Conservation (phyloP, 1,140 invertebrate genomes). For the Danaus plexippus region DNA sequence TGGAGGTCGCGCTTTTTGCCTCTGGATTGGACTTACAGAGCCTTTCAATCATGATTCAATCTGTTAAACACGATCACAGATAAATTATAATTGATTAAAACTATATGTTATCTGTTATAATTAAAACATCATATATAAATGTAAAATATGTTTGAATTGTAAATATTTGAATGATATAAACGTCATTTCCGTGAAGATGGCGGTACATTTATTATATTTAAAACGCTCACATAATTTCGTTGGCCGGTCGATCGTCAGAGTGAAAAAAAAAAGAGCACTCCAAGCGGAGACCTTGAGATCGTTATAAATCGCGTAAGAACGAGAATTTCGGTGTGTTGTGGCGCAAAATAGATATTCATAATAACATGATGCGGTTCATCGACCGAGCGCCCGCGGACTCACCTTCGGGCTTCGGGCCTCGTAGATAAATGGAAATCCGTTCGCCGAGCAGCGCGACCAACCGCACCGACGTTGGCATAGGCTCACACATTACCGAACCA, state of each 20-base stretch:
- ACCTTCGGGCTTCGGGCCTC: slow-evolving; percentile 26
- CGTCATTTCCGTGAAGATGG: too few species aligned
- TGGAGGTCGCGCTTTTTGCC: slow-evolving; percentile 8
- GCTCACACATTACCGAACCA: slow-evolving; percentile 12
- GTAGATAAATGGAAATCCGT: slow-evolving; percentile 37
- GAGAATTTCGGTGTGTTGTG: slow-evolving; percentile 35
- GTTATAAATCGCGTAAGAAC: slow-evolving; percentile 31
- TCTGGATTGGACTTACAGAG: background rate
- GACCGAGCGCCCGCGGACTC: slow-evolving; percentile 33
- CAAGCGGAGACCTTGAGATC: slow-evolving; percentile 27
- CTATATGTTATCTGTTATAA: background rate
- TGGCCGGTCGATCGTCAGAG: slow-evolving; percentile 5
- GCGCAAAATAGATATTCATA: slow-evolving; percentile 46
- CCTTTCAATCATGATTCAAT: too few species aligned
- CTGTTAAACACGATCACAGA: too few species aligned
- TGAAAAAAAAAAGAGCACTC: slow-evolving; percentile 14
- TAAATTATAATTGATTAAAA: background rate
- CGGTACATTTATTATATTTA: slow-evolving; percentile 15
- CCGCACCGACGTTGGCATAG: slow-evolving; percentile 27
- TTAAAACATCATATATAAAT: background rate
- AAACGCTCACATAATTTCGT: slow-evolving; percentile 14
- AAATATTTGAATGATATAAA: too few species aligned
- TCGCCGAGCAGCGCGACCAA: slow-evolving; percentile 18
- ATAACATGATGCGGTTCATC: slow-evolving; percentile 38
- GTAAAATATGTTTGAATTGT: background rate